Evolutionary conservation across 2,888 invertebrate species (phyloP).

Genomic region (Polydrusus pterygomalis): DNA sequence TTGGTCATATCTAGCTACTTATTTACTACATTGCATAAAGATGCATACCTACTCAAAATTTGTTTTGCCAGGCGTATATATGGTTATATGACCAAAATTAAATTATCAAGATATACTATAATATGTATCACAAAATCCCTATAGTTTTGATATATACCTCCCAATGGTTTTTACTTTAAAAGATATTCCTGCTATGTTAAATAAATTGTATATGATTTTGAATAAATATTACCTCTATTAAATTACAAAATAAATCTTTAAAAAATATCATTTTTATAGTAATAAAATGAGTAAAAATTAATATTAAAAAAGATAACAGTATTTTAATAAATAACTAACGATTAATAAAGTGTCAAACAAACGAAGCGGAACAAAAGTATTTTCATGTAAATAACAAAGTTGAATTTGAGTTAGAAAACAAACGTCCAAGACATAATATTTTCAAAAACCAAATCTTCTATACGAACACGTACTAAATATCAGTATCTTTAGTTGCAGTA

Average conservation of each 20-base stretch:
- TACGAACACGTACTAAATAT: too few relatives aligned
- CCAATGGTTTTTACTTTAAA: conserved; percentile 3
- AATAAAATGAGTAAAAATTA: conserved; percentile 33
- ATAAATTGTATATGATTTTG: conserved; percentile 18
- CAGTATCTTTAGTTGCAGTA: too few relatives aligned
- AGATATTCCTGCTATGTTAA: conserved; percentile 16
- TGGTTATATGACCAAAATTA: too few relatives aligned
- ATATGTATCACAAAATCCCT: conserved; percentile 38
- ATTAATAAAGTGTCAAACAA: conserved; percentile 57
- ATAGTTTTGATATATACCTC: conserved; percentile 35
- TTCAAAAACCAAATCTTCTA: too few relatives aligned
- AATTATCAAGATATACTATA: neutral
- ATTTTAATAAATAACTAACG: conserved; percentile 57
- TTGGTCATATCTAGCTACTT: too few relatives aligned
- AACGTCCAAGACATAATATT: too few relatives aligned
- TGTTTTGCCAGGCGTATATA: too few relatives aligned
- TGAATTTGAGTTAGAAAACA: too few relatives aligned
- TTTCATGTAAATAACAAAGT: too few relatives aligned
- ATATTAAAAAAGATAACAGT: conserved; percentile 20
- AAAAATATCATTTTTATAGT: conserved; percentile 23
- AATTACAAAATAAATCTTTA: conserved; percentile 20
- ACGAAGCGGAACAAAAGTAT: neutral
- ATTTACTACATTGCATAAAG: too few relatives aligned
- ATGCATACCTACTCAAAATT: too few relatives aligned
- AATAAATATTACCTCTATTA: conserved; percentile 36